Conservation (phyloP, 2,888 invertebrate genomes). For the Phaonia tiefii region DNA sequence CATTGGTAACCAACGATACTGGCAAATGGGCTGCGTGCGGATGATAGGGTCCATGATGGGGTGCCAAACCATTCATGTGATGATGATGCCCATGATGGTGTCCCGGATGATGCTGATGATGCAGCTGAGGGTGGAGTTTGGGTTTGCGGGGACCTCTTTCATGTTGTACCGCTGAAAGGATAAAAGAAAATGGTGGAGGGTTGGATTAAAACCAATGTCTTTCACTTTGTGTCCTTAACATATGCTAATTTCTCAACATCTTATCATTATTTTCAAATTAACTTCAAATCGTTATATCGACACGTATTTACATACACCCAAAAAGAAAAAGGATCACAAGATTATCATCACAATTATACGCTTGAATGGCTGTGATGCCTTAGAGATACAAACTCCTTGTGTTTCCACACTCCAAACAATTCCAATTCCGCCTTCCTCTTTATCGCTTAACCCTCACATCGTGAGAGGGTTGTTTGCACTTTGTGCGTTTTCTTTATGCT, state of each 20-base stretch:
- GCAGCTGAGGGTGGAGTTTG: conserved; percentile 85
- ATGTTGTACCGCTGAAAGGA: conserved; percentile 93
- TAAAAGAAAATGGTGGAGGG: conserved; percentile 17
- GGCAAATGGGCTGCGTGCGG: conserved; percentile 77
- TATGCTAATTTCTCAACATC: conserved; percentile 60
- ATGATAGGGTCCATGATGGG: conserved; percentile 74
- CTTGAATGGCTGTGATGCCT: conserved; percentile 73
- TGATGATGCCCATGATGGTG: conserved; percentile 75
- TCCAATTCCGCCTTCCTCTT: neutral
- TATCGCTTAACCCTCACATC: neutral
- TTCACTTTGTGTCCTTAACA: conserved; percentile 32
- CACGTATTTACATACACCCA: conserved; percentile 77
- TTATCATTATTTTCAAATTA: conserved; percentile 73
- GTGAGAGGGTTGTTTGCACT: conserved; percentile 44
- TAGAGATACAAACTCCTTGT: conserved; percentile 46
- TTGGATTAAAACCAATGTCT: neutral
- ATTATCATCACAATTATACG: conserved; percentile 80
- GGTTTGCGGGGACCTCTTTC: conserved; percentile 97
- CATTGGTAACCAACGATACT: conserved; percentile 79
- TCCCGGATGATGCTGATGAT: conserved; percentile 78
- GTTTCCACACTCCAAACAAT: conserved; percentile 35
- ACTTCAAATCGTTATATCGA: conserved; percentile 67
- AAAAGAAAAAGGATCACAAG: conserved; percentile 71
- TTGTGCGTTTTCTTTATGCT: conserved; percentile 36
- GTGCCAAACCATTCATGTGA: conserved; percentile 69